Conservation (phyloP, 2,888 invertebrate species). For the Boloria euphrosyne region DNA sequence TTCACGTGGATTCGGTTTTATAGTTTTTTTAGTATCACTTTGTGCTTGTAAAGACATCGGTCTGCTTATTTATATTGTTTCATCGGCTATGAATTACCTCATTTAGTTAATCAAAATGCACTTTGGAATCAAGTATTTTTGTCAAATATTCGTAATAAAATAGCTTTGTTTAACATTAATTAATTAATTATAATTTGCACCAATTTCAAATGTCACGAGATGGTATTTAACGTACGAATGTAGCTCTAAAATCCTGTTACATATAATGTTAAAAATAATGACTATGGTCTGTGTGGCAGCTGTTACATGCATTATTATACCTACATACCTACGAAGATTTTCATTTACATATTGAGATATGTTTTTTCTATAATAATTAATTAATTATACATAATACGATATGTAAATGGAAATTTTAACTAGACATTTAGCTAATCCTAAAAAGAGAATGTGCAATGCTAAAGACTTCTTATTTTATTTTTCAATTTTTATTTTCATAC, state of each 20-base stretch:
- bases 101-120: conserved; percentile 4
- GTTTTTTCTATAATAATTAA: background rate
- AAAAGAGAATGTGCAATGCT: conserved; percentile 82
- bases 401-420: conserved; percentile 66
- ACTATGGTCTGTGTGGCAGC: conserved; percentile 76
- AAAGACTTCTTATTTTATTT: conserved; percentile 76
- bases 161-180: conserved; percentile 38
- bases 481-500: conserved; percentile 72
- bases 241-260: conserved; percentile 43
- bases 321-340: conserved; percentile 64
- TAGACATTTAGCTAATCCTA: conserved; percentile 74
- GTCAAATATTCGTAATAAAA: conserved; percentile 5
- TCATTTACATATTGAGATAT: conserved; percentile 54
- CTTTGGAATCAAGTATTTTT: conserved; percentile 19
- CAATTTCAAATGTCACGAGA: conserved; percentile 64
- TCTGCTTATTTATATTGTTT: background rate
- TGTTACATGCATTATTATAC: conserved; percentile 75
- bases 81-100: too few relatives aligned
- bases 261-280: conserved; percentile 50
- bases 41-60: too few relatives aligned
- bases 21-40: too few relatives aligned
- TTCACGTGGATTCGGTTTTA: too few relatives aligned
- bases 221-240: conserved; percentile 36
- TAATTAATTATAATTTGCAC: conserved; percentile 60
- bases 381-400: conserved; percentile 8